Base-by-base conservation (phyloP, 2,888 invertebrate genomes). In the Clunio marinus region DNA sequence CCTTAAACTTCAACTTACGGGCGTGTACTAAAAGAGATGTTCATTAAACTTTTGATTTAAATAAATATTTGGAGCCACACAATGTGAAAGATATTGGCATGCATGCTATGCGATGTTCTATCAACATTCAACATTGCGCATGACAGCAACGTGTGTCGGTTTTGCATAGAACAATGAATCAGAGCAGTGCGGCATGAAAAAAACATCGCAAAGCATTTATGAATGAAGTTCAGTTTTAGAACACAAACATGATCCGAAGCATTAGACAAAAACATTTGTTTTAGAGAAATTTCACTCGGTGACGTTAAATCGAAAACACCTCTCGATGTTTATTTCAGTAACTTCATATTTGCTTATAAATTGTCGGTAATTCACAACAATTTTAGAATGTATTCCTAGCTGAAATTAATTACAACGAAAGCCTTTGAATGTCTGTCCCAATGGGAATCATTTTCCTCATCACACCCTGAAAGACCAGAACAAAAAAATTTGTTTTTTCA, bases 21-120 rank as follows among this genome's bases (percentile, higher is more conserved):
- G 15, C 37, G 22, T 35, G 66, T 66, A 66, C 66, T 66, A 66
- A 66, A 60, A 66, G 20, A 5, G 5, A 24, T 15, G 27, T 20
- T 45, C 65, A 65, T 17, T 25, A 65, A 45, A 46, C 24, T 65
- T 32, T 51, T 66, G 66, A 66, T 66, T 66, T 66, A 66, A 66
- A 66, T 66, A 55, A 66, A 66, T 55, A 66, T 46, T 27, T 57
- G 27, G 24, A 17, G 57, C 25, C 28, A 25, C 35, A 55, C 37
- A 66, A 66, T 37, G 28, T n/a, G 13, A 22, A 51, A 24, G 22
- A 55, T 55, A 35, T 55, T 55, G 41, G 28, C 58, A 27, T n/a
- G 58, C 25, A 58, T 63, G n/a, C n/a, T n/a, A n/a, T n/a, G 35
- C 66, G 51, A 66, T 66, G 66, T 55, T 27, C 58, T 7, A 41